Evolutionary conservation across 1,140 invertebrate species (phyloP).

Genomic region (Pogonomyrmex barbatus): DNA sequence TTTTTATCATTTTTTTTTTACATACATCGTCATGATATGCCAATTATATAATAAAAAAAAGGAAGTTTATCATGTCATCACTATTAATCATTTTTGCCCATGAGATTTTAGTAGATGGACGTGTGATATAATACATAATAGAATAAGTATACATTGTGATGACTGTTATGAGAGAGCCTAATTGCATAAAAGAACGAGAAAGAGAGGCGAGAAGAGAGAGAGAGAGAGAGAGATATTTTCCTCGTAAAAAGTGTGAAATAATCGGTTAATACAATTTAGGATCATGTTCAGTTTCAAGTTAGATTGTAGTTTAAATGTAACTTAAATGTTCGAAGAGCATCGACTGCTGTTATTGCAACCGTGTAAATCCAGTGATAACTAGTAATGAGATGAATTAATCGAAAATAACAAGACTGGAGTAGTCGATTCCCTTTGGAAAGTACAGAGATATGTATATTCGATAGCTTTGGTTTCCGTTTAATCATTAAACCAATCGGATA

Average conservation of each 20-base stretch:
- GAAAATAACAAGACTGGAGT: conserved; percentile 2
- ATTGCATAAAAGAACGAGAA: background rate
- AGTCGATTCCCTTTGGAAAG: conserved; percentile 50
- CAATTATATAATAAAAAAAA: background rate
- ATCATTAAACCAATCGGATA: conserved; percentile 43
- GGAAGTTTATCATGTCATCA: conserved; percentile 36
- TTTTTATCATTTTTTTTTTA: conserved; percentile 14
- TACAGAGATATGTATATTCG: conserved; percentile 73
- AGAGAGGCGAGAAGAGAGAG: background rate
- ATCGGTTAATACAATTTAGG: background rate
- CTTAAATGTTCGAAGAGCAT: background rate
- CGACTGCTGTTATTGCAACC: background rate
- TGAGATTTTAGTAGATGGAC: conserved; percentile 27
- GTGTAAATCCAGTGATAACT: background rate
- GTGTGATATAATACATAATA: background rate
- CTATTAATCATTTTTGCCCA: conserved; percentile 33
- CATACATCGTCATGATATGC: background rate
- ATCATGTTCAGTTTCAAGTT: background rate
- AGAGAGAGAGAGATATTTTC: background rate
- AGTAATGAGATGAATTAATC: background rate
- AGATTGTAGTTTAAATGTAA: background rate
- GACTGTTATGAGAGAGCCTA: background rate
- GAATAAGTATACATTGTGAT: background rate
- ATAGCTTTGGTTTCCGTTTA: conserved; percentile 61
- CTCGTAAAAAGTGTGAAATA: background rate